A percentile compares a stretch with the other conserved stretches of the same genome.
Conservation (phyloP, 1,140 invertebrate species). For the Globodera rostochiensis region DNA sequence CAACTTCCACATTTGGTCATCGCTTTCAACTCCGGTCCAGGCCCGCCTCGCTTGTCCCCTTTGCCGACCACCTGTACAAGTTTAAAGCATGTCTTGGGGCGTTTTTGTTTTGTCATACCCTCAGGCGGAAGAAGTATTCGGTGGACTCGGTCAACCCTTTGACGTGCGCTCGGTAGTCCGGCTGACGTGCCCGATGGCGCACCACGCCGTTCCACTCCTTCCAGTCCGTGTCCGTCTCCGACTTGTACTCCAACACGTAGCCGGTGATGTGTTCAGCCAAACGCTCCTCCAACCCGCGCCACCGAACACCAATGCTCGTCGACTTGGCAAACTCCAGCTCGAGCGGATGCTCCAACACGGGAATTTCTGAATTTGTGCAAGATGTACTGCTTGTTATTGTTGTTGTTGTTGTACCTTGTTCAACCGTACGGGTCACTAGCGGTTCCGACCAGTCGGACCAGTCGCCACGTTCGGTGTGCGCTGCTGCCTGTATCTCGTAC, state of each 20-base stretch:
- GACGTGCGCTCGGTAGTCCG: conserved; percentile 60
- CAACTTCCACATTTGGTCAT: conserved; percentile 59
- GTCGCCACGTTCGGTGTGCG: conserved; percentile 63
- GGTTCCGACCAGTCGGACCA: conserved; percentile 64
- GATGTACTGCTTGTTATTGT: no score
- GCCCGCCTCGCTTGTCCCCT: conserved; percentile 63
- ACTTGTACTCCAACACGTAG: conserved; percentile 64
- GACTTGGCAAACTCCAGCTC: conserved; percentile 60
- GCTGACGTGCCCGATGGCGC: conserved; percentile 48
- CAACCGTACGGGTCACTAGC: conserved; percentile 50
- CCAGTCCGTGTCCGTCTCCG: conserved; percentile 61
- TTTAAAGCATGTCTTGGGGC: background rate
- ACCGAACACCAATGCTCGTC: conserved; percentile 63
- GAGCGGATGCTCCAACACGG: conserved; percentile 61
- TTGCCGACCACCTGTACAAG: conserved; percentile 58
- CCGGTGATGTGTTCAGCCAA: conserved; percentile 62
- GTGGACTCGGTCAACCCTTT: conserved; percentile 57
- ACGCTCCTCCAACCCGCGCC: conserved; percentile 57
- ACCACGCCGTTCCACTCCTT: conserved; percentile 61
- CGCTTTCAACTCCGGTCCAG: conserved; percentile 62
- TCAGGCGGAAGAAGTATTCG: conserved; percentile 64
- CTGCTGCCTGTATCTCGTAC: conserved; percentile 63
- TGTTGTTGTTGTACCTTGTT: conserved; percentile 47
- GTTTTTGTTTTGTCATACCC: conserved; percentile 9
- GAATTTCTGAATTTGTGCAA: conserved; percentile 51